Percentiles rank a stretch among this genome's conserved stretches.
Conservation (phyloP, 1,140 invertebrate species). For the silkworm (Bombyx mori) region ASM3026992v2 NC_085110.1:5305001-5305500, state of each 20-base stretch:
- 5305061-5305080: too few relatives aligned
- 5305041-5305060: too few relatives aligned
- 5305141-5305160: too few relatives aligned
- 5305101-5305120: too few relatives aligned
- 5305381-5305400: constrained; percentile 56
- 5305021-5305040: too few relatives aligned
- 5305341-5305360: constrained; percentile 40
- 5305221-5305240: constrained; percentile 9
- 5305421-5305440: constrained; percentile 7
- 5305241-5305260: constrained; percentile 27
- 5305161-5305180: too few relatives aligned
- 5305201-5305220: background rate
- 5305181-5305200: background rate
- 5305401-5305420: constrained; percentile 23
- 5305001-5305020: too few relatives aligned
- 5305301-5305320: constrained; percentile 40
- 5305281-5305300: constrained; percentile 50
- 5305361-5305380: constrained; percentile 45
- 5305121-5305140: too few relatives aligned
- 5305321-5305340: constrained; percentile 37
- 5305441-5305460: constrained; percentile 22
- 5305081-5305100: too few relatives aligned
- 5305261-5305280: constrained; percentile 47
- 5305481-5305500: constrained; percentile 37
- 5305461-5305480: constrained; percentile 23